Percentiles rank a stretch among this genome's conserved stretches.
Conservation (phyloP, 1,140 invertebrate genomes). For the Pachyrhynchus sulphureomaculatus region DNA sequence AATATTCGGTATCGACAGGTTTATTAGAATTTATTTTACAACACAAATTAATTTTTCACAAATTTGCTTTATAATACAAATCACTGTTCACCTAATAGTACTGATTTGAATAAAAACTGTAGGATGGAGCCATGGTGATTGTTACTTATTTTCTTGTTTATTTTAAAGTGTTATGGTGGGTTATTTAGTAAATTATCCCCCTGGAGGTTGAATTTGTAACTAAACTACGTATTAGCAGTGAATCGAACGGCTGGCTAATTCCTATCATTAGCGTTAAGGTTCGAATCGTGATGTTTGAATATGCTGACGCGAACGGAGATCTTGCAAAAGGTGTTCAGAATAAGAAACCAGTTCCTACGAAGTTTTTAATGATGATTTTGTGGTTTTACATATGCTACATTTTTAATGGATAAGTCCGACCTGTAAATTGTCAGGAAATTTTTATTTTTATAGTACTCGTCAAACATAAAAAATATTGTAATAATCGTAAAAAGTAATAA, state of each 20-base stretch:
- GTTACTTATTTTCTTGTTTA: slow-evolving; percentile 51
- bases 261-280: slow-evolving; percentile 51
- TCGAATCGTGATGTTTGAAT: slow-evolving; percentile 54
- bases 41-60: too few relatives aligned
- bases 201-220: slow-evolving; percentile 51
- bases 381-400: too few relatives aligned
- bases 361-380: too few relatives aligned
- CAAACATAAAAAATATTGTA: too few relatives aligned
- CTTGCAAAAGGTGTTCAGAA: neutral
- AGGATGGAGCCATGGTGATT: slow-evolving; percentile 45
- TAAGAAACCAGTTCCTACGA: too few relatives aligned
- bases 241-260: slow-evolving; percentile 51
- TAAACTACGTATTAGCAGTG: slow-evolving; percentile 52
- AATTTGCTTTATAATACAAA: neutral
- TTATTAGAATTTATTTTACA: too few relatives aligned
- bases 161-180: slow-evolving; percentile 52
- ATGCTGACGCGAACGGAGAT: slow-evolving; percentile 47
- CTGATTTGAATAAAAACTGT: slow-evolving; percentile 51
- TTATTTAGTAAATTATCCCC: slow-evolving; percentile 53
- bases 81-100: slow-evolving; percentile 15
- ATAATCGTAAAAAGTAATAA: too few relatives aligned
- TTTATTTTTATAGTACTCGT: too few relatives aligned
- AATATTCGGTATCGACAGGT: too few relatives aligned
- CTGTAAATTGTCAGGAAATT: too few relatives aligned
- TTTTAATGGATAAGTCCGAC: too few relatives aligned